Evolutionary conservation across 2,888 invertebrate species (phyloP).

Genomic region (Hemistola chrysoprasaria): DNA sequence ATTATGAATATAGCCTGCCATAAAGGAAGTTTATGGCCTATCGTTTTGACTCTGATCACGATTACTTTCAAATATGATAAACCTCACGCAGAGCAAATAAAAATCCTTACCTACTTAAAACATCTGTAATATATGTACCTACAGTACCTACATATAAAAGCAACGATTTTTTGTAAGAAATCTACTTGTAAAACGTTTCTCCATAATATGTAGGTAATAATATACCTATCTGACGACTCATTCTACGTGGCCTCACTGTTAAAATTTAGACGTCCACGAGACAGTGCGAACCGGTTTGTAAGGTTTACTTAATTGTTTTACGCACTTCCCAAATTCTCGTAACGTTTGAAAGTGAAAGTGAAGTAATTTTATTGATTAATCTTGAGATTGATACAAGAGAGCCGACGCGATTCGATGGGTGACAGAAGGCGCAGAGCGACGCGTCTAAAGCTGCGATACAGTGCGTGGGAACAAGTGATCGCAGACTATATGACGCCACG

Average conservation of each 20-base stretch:
- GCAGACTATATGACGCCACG: slow-evolving; percentile 76
- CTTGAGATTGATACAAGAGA: slow-evolving; percentile 52
- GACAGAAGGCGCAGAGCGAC: slow-evolving; percentile 23
- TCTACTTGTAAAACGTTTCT: too few species aligned
- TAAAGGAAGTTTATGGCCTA: slow-evolving; percentile 2
- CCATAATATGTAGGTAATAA: too few species aligned
- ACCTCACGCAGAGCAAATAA: too few species aligned
- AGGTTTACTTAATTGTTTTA: slow-evolving; percentile 20
- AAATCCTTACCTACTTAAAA: too few species aligned
- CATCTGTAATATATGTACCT: too few species aligned
- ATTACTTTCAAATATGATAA: too few species aligned
- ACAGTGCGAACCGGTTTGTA: slow-evolving; percentile 19
- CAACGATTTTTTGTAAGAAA: too few species aligned
- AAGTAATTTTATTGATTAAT: slow-evolving; percentile 55
- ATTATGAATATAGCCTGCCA: slow-evolving; percentile 1
- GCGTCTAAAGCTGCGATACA: slow-evolving; percentile 45
- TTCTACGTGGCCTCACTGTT: too few species aligned
- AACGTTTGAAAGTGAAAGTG: slow-evolving; percentile 64
- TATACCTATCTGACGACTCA: too few species aligned
- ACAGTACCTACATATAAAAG: too few species aligned
- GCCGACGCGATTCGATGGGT: slow-evolving; percentile 26
- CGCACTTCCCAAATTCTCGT: slow-evolving; percentile 43
- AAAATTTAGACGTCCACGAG: slow-evolving; percentile 6
- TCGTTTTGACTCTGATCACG: too few species aligned
- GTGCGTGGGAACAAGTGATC: slow-evolving; percentile 48